Evolutionary conservation across 2,888 invertebrate genomes (phyloP).

Genomic region (Amphipoea lucens): DNA sequence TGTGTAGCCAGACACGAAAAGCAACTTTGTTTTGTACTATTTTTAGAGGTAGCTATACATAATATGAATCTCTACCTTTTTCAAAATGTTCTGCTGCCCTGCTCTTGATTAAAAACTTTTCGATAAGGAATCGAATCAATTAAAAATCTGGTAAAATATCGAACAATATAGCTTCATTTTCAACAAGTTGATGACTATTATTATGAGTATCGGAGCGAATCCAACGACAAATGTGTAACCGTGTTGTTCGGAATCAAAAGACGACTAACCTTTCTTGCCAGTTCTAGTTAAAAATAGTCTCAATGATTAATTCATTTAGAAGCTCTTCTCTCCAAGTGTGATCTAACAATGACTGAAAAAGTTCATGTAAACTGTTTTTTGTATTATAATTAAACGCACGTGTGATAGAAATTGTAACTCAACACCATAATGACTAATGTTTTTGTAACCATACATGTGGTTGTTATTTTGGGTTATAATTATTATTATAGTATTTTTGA

Average conservation of each 20-base stretch:
- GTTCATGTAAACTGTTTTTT: conserved; percentile 17
- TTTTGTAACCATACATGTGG: conserved; percentile 42
- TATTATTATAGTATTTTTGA: conserved; percentile 1
- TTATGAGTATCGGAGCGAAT: not conserved
- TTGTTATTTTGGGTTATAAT: not conserved
- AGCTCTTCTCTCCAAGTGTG: conserved; percentile 47
- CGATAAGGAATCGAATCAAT: not conserved
- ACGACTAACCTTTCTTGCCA: conserved; percentile 44
- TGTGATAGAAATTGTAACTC: conserved; percentile 44
- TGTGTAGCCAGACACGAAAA: no score
- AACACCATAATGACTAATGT: conserved; percentile 51
- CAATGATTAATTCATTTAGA: conserved; percentile 55
- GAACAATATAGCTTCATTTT: not conserved
- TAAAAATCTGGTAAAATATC: not conserved
- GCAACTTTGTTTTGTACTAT: not conserved
- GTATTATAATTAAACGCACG: conserved; percentile 53
- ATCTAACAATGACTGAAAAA: conserved; percentile 40
- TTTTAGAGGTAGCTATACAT: not conserved
- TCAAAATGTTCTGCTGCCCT: not conserved
- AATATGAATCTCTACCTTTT: not conserved
- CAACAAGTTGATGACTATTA: not conserved
- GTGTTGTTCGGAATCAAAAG: not conserved
- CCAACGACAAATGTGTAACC: conserved; percentile 10
- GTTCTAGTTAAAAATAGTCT: conserved; percentile 39
- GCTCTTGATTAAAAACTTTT: not conserved